These are phyloP conservation scores for Corvus moneduloides DNA, from an alignment of 2,113 vertebrate species.

Conservation along the genomic window DNA sequence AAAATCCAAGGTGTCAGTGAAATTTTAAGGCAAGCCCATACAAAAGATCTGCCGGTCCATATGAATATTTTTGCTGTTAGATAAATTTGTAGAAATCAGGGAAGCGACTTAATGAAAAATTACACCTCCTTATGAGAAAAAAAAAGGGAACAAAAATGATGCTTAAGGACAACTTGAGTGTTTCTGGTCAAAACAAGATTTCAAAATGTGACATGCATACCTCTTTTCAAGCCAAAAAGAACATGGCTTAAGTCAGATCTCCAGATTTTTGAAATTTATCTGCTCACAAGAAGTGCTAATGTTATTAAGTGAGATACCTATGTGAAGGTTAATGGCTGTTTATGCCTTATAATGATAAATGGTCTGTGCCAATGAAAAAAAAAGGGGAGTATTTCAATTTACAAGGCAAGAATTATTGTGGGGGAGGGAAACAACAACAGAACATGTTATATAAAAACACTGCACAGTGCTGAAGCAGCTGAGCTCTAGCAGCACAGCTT, in stretches of 20 bases:
- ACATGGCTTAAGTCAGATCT: background rate
- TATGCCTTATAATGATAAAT: background rate
- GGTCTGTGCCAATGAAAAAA: background rate
- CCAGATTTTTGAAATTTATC: background rate
- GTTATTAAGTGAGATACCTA: background rate
- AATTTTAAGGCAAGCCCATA: background rate
- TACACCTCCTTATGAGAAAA: background rate
- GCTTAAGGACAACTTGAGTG: background rate
- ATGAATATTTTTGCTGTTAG: background rate
- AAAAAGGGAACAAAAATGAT: background rate
- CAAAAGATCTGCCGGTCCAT: background rate
- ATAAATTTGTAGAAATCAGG: background rate
- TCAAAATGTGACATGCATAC: rapidly evolving
- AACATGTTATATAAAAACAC: background rate
- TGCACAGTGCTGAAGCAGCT: background rate
- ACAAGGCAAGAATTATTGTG: background rate
- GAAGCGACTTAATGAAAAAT: background rate
- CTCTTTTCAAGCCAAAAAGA: background rate
- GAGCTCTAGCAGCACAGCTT: background rate
- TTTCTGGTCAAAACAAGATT: background rate
- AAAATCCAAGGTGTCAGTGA: background rate
- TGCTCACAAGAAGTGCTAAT: background rate
- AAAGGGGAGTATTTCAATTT: background rate
- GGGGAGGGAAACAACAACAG: background rate
- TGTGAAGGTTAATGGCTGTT: background rate